Conservation (phyloP, 2,888 invertebrate genomes). For the Drosophila histrio region DNA sequence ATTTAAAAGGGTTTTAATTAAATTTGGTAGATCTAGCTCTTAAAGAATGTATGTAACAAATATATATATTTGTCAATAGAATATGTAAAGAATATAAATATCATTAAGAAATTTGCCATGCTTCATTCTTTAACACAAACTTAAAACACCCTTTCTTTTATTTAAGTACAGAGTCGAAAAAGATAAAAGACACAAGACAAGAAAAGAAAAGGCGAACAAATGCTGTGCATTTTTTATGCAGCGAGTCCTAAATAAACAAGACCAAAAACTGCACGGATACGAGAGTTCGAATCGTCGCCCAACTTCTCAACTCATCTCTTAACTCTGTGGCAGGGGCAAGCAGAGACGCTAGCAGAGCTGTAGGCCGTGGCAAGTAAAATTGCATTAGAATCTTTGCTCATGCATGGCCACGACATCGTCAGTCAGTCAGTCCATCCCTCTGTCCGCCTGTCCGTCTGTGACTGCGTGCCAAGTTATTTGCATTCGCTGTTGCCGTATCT, state of each 20-base stretch:
- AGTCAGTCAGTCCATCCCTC: background rate
- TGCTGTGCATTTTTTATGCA: slow-evolving; percentile 54
- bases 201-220: slow-evolving; percentile 37
- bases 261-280: slow-evolving; percentile 54
- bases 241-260: slow-evolving; percentile 73
- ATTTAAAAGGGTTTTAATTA: too few relatives aligned
- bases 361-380: slow-evolving; percentile 49
- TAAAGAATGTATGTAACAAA: too few relatives aligned
- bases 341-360: slow-evolving; percentile 9
- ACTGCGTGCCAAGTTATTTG: slow-evolving; percentile 77
- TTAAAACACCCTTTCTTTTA: too few relatives aligned
- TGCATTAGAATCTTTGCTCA: slow-evolving; percentile 75
- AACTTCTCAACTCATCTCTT: slow-evolving; percentile 8
- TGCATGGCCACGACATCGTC: slow-evolving; percentile 60
- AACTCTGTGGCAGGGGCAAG: background rate
- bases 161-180: background rate
- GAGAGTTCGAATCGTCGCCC: slow-evolving; percentile 10
- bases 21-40: too few relatives aligned
- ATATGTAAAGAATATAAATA: too few relatives aligned
- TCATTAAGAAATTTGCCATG: too few relatives aligned
- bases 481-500: slow-evolving; percentile 50
- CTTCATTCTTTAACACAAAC: too few relatives aligned
- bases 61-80: too few relatives aligned
- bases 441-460: slow-evolving; percentile 12
- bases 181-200: slow-evolving; percentile 1